Evolutionary conservation across 2,888 invertebrate genomes (phyloP), one percentile per base, ranked within the genome.

Genomic region (Nymphalis polychloros): DNA sequence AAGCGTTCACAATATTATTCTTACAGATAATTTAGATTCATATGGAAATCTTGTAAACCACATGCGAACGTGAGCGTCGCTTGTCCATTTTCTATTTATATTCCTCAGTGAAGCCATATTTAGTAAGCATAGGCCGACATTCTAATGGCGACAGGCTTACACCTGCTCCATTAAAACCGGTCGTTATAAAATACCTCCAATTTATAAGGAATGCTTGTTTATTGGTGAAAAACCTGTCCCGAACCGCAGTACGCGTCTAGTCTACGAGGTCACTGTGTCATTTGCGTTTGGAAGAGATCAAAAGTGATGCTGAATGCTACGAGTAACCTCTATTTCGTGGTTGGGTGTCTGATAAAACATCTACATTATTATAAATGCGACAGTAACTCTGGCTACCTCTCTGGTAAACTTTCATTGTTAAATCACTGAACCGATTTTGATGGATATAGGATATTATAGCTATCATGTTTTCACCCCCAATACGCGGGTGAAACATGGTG

Each of bases 251-350:
- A 63, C 59, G 49, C 64, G 61, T 31, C 67, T 61, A 55, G 60
- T 35, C 47, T 61, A 62, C 61, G 74, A 71, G 75, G 75, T 75
- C 70, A 75, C 69, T 75, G 62, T 72, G 75, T 73, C 73, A 69
- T 46, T 65, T 61, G 57, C 71, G 65, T 60, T 62, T 67, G 62
- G 67, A 65, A 49, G 71, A 72, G 64, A 74, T 68, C 72, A 74
- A 75, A 74, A 75, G 75, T 72, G 48, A 57, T 8, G 17, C 31
- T 27, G 50, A 10, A 55, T 49, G 19, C 17, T 27, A 31, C 27
- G 27, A 6, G 27, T 31, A 31, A 6, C 27, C 8, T 53, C 46
- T 31, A 3, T 31, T 57, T 20, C 20, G 31, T 35, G 17, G 35
- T 16, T 46, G 7, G 35, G n/a, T 16, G 23, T 35, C 62, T 50